phyloP scores from a whole-genome alignment of 2,797 vertebrate species.

The Esox masquinongy region DNA sequence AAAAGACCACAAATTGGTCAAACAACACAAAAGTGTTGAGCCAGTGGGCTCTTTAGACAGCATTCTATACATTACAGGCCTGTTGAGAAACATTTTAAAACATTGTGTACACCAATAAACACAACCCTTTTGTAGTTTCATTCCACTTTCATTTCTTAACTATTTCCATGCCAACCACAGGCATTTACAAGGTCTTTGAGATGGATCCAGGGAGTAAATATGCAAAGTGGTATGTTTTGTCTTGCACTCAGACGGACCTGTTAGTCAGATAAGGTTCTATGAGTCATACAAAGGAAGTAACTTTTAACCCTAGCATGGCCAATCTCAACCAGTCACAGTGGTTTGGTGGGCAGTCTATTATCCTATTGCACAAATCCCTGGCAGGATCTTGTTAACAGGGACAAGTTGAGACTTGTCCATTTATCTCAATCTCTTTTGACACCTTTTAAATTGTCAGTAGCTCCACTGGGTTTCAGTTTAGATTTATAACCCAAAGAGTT shows the following conservation, averaged over 20 bases:
- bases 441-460: neutral
- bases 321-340: neutral
- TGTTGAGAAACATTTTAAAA: neutral
- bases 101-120: neutral
- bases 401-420: conserved; percentile 4
- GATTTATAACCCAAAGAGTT: neutral
- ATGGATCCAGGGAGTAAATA: no score
- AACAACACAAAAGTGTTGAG: conserved; percentile 1
- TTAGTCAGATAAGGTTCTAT: neutral
- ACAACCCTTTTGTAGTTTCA: neutral
- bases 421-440: neutral
- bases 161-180: neutral
- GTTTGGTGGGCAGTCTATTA: conserved; percentile 12
- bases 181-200: neutral
- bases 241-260: neutral
- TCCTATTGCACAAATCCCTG: neutral
- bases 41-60: neutral
- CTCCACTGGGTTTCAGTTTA: neutral
- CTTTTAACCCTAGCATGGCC: neutral
- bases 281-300: neutral
- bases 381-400: conserved; percentile 3
- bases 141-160: neutral
- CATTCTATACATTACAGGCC: neutral
- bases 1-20: no score
- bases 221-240: neutral